phyloP scores from a whole-genome alignment of 2,888 invertebrate genomes.

The Euclidia mi region DNA sequence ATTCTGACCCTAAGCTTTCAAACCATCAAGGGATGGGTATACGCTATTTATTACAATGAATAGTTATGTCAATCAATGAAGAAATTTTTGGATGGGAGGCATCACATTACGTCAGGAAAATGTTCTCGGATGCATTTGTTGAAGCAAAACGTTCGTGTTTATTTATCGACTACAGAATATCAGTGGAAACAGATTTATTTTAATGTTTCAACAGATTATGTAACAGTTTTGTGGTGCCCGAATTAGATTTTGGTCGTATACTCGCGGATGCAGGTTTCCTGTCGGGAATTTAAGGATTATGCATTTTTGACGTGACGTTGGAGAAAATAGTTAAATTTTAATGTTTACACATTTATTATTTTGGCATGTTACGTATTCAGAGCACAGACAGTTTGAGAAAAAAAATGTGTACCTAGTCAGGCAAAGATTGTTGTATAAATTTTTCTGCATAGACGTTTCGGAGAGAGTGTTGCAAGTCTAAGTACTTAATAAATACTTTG shows the following conservation, averaged over 20 bases:
- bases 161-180: constrained; percentile 52
- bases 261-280: constrained; percentile 68
- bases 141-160: constrained; percentile 47
- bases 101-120: constrained; percentile 68
- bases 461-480: too few species aligned
- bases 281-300: constrained; percentile 40
- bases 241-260: constrained; percentile 59
- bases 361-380: too few species aligned
- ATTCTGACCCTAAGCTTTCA: constrained; percentile 73
- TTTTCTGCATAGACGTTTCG: too few species aligned
- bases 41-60: constrained; percentile 71
- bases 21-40: constrained; percentile 61
- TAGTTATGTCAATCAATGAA: constrained; percentile 71
- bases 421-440: too few species aligned
- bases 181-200: constrained; percentile 54
- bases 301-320: constrained; percentile 12
- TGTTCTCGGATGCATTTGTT: constrained; percentile 63
- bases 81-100: constrained; percentile 66
- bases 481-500: too few species aligned
- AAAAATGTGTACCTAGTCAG: too few species aligned
- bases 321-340: too few species aligned
- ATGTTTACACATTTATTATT: too few species aligned
- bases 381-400: too few species aligned
- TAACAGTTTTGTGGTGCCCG: constrained; percentile 48
- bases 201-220: constrained; percentile 42